Evolutionary conservation across 2,888 invertebrate genomes (phyloP), one percentile per base, ranked within the genome.

Genomic region (Drosophila neotestacea): DNA sequence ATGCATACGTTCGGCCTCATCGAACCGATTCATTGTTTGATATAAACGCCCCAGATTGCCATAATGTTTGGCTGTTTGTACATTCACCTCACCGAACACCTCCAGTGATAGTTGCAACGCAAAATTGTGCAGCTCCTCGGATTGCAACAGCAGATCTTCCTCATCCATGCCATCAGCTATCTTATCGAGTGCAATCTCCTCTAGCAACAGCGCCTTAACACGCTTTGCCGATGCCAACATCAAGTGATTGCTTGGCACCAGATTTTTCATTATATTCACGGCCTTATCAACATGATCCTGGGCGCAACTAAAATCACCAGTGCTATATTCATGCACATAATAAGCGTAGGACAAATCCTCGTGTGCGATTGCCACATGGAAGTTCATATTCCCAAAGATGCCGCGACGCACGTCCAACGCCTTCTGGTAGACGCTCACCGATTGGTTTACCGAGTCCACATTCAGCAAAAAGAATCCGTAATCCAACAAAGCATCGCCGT

Each of bases 41-140:
- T 98, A 98, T 11, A 98, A 94, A 11, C 98, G 94, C 62, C 98
- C 98, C 55, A 98, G 94, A 94, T 98, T 98, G 10, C 98, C 98
- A 93, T 98, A 98, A 92, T 98, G 98, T 91, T 98, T 98, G 56
- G 98, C 98, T 0, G 98, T 98, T 93, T 98, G 98, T 39, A 98
- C 97, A 93, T 98, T 98, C 91, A 95, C 95, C 93, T 98, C 98
- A 0, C 98, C 98, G 92, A 98, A 98, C 0, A 96, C 96, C 91
- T 95, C 94, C 92, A 95, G 94, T 11, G 97, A 96, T 44, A 98
- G 93, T 56, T 95, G 94, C 52, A 98, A 93, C 4, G 98, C 98
- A 60, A 96, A 95, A 81, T 96, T 94, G 93, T 98, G 98, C 38
- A 98, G 93, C 42, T 95, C 94, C 92, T 98, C 97, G 0, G 98